Conservation (phyloP, 2,888 invertebrate species). For the Noctua janthina region DNA sequence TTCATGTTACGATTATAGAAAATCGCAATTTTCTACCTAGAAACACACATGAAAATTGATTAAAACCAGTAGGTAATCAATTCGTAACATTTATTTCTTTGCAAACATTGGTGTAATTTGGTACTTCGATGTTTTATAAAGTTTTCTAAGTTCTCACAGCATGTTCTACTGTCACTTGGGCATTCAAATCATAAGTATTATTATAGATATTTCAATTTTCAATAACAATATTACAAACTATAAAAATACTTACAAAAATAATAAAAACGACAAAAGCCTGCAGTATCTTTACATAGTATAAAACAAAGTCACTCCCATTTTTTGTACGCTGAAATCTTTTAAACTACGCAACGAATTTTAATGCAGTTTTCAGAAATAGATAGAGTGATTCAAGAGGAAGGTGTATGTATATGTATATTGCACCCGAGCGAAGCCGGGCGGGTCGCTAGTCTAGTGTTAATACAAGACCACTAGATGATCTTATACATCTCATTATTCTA, state of each 20-base stretch:
- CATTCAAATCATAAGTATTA: neutral
- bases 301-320: too few species aligned
- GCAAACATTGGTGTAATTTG: neutral
- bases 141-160: neutral
- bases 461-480: neutral
- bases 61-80: slow-evolving; percentile 18
- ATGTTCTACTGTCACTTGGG: neutral
- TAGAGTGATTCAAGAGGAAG: too few species aligned
- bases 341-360: too few species aligned
- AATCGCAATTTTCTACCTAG: slow-evolving; percentile 29
- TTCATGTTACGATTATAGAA: slow-evolving; percentile 20
- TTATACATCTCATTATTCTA: neutral
- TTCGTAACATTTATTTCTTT: neutral
- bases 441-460: too few species aligned
- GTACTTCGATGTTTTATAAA: neutral
- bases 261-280: too few species aligned
- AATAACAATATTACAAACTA: too few species aligned
- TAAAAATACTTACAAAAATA: too few species aligned
- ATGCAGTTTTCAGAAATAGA: too few species aligned
- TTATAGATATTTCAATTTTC: neutral
- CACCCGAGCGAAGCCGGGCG: too few species aligned
- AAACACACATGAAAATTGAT: slow-evolving; percentile 28
- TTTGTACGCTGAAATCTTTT: too few species aligned
- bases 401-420: too few species aligned
- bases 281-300: too few species aligned